Percentiles rank a stretch among this genome's conserved stretches.
Conservation (phyloP, 1,140 invertebrate species). For the Drosophila carrolli region DNA sequence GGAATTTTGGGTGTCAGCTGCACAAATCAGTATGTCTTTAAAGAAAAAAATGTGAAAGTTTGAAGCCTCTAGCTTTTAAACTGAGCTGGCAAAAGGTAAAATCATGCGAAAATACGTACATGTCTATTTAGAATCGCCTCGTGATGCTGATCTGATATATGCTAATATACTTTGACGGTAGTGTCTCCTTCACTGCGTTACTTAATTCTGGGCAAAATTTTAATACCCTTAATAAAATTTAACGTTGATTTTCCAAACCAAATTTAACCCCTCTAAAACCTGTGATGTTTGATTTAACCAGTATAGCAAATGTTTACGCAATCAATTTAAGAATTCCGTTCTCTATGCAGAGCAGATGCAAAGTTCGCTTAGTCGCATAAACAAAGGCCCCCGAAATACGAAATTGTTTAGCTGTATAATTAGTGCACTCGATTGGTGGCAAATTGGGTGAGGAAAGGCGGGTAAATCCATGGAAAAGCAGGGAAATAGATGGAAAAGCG, state of each 20-base stretch:
- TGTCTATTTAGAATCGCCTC: too few species aligned
- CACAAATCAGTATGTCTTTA: too few species aligned
- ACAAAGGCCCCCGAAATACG: slow-evolving; percentile 56
- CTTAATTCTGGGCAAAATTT: too few species aligned
- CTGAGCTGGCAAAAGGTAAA: too few species aligned
- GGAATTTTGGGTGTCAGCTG: too few species aligned
- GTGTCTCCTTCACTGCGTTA: too few species aligned
- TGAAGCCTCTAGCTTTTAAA: too few species aligned
- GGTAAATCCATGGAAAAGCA: neutral
- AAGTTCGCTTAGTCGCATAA: slow-evolving; percentile 46
- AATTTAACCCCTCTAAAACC: neutral
- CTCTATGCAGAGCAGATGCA: slow-evolving; percentile 20
- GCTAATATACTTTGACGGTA: too few species aligned
- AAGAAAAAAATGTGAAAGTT: too few species aligned
- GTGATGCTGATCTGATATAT: too few species aligned
- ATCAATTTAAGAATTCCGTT: slow-evolving; percentile 49
- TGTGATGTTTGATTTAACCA: slow-evolving; percentile 5
- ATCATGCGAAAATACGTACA: too few species aligned
- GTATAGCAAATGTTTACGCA: slow-evolving; percentile 47
- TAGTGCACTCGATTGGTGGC: slow-evolving; percentile 57
- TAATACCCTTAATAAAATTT: too few species aligned
- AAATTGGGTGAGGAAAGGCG: neutral
- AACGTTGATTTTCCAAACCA: neutral
- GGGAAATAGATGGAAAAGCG: neutral
- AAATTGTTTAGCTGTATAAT: slow-evolving; percentile 68